Evolutionary conservation across 2,797 vertebrate species (phyloP).

Genomic region (Nannoperca obscura): DNA sequence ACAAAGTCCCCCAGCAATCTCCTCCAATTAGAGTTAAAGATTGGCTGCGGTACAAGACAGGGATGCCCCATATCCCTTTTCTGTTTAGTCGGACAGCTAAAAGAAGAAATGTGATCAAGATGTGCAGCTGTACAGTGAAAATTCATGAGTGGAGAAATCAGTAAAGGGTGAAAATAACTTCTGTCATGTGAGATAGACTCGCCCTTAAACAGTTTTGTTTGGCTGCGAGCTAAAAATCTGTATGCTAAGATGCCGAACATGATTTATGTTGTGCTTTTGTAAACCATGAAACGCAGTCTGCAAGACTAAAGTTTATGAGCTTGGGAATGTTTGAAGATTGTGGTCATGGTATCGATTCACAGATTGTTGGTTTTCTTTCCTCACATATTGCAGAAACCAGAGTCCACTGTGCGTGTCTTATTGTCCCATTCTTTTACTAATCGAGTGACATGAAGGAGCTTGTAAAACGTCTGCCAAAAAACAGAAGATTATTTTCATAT

Average conservation of each 20-base stretch:
- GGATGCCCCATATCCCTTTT: not conserved
- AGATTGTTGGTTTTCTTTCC: conserved; percentile 35
- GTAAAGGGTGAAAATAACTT: not conserved
- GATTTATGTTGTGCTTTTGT: conserved; percentile 22
- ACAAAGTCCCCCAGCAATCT: conserved; percentile 13
- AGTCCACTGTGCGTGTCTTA: not conserved
- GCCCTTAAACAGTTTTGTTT: not conserved
- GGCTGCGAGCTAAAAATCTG: not conserved
- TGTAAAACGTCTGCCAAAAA: conserved; percentile 19
- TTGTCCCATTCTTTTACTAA: conserved; percentile 6
- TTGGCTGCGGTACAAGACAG: not conserved
- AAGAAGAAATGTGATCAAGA: not conserved
- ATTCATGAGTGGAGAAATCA: not conserved
- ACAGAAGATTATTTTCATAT: conserved; percentile 17
- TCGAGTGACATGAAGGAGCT: not conserved
- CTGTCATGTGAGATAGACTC: not conserved
- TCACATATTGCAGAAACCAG: not conserved
- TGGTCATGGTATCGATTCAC: conserved; percentile 16
- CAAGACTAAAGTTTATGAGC: conserved; percentile 13
- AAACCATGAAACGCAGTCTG: not conserved
- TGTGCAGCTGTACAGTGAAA: not conserved
- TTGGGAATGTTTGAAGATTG: conserved; percentile 5
- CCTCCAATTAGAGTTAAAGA: conserved; percentile 1
- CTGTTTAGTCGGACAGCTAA: not conserved
- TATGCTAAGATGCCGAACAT: not conserved